phyloP scores from a whole-genome alignment of 1,140 invertebrate species.

The Dendrolimus kikuchii region DNA sequence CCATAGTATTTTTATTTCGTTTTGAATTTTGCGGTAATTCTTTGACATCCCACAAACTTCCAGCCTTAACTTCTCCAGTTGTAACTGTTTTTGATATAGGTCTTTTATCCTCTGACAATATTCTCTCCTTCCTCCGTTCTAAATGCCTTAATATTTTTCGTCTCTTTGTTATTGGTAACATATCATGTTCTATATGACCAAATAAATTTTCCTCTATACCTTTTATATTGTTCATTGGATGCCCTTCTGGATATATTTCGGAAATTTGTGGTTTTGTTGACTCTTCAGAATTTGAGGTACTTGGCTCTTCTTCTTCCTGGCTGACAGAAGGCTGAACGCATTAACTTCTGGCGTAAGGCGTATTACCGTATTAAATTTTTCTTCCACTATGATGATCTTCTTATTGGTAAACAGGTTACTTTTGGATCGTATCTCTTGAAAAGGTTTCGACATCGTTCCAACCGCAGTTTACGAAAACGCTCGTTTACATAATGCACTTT shows the following conservation, averaged over 20 bases:
- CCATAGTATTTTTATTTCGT: conserved; percentile 8
- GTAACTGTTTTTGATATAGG: conserved; percentile 19
- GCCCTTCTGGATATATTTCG: conserved; percentile 44
- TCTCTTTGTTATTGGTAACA: conserved; percentile 47
- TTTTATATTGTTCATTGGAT: conserved; percentile 55
- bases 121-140: conserved; percentile 45
- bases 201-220: conserved; percentile 45
- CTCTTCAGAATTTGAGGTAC: conserved; percentile 21
- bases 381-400: too few relatives aligned
- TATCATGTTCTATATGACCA: conserved; percentile 39
- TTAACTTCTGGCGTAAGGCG: too few relatives aligned
- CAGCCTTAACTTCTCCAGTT: conserved; percentile 22
- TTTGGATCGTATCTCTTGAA: too few relatives aligned
- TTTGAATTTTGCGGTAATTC: conserved; percentile 20
- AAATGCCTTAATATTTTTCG: conserved; percentile 49
- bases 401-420: too few relatives aligned
- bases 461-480: too few relatives aligned
- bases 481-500: too few relatives aligned
- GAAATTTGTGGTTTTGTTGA: conserved; percentile 22
- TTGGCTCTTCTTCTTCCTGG: conserved; percentile 17
- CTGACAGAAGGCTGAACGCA: too few relatives aligned
- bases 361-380: too few relatives aligned
- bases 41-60: conserved; percentile 53
- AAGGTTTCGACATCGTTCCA: too few relatives aligned
- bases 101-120: conserved; percentile 32